These are phyloP conservation scores for Dinomys branickii DNA, from an alignment of 2,113 vertebrate species.

Conservation along the genomic window DNA sequence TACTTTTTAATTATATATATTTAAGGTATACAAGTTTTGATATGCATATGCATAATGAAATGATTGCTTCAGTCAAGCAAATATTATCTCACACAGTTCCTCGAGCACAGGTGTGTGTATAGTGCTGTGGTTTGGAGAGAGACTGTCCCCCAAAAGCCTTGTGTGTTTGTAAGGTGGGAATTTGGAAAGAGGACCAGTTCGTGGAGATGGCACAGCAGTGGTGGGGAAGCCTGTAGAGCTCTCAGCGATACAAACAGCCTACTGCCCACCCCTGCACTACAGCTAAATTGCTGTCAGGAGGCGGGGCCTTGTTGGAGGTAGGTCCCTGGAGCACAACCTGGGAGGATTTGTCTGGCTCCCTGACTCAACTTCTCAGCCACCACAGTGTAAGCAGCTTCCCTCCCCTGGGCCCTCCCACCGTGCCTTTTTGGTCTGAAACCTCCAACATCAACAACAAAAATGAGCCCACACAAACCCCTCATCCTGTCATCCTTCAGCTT, in stretches of 20 bases:
- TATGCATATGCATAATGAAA: not conserved
- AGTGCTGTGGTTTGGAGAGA: not conserved
- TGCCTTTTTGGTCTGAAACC: not conserved
- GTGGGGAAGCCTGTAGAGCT: not conserved
- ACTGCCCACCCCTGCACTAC: not conserved
- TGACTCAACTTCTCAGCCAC: not conserved
- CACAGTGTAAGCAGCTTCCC: not conserved
- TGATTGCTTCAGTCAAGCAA: not conserved
- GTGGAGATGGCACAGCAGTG: not conserved
- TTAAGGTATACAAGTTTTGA: not conserved
- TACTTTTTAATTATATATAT: not conserved
- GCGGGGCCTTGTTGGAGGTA: not conserved
- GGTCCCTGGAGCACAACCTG: not conserved
- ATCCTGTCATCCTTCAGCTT: not conserved
- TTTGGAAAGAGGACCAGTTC: not conserved
- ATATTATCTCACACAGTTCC: not conserved
- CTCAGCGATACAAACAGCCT: not conserved
- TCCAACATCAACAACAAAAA: not conserved
- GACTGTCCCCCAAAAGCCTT: not conserved
- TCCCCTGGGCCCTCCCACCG: not conserved
- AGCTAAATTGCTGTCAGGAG: not conserved
- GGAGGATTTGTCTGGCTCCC: not conserved
- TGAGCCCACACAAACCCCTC: not conserved
- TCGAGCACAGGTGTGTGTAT: not conserved
- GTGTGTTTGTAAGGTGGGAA: not conserved